Conservation (phyloP, 64 coral and sea anemone genomes). For the Dendrophyllia cribrosa region DNA sequence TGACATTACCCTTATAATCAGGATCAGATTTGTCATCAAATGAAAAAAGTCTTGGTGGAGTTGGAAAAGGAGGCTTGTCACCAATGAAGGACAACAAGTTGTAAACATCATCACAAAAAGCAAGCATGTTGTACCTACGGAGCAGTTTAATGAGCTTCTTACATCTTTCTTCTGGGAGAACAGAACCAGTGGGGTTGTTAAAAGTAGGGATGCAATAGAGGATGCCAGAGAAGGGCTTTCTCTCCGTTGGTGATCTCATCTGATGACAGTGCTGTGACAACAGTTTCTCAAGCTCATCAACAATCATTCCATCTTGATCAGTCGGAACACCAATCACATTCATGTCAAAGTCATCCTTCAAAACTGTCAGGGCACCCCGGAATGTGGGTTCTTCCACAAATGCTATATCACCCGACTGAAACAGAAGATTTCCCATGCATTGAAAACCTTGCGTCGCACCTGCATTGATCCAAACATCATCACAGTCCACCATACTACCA, state of each 20-base stretch:
- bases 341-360: conserved; percentile 70
- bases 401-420: conserved; percentile 71
- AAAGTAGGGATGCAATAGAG: conserved; percentile 88
- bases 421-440: conserved; percentile 51
- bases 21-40: conserved; percentile 82
- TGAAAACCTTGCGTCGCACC: conserved; percentile 82
- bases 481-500: conserved; percentile 42
- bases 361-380: conserved; percentile 61
- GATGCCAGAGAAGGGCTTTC: conserved; percentile 70
- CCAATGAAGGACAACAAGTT: conserved; percentile 76
- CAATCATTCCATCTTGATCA: conserved; percentile 75
- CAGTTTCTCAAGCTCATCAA: conserved; percentile 83
- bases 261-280: conserved; percentile 45
- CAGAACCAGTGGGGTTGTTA: conserved; percentile 84
- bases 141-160: conserved; percentile 73
- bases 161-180: conserved; percentile 67
- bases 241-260: conserved; percentile 32
- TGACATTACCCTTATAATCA: conserved; percentile 92
- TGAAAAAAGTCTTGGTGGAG: conserved; percentile 73
- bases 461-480: conserved; percentile 77
- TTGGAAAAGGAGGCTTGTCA: conserved; percentile 40
- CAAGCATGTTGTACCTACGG: conserved; percentile 83
- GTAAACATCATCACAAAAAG: conserved; percentile 95
- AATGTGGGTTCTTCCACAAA: conserved; percentile 97
- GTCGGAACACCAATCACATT: conserved; percentile 74